Percentiles rank a stretch among this genome's conserved stretches.
Evolutionary conservation across 2,113 vertebrate species (phyloP).

Genomic region (Gymnocephalus cernua): DNA sequence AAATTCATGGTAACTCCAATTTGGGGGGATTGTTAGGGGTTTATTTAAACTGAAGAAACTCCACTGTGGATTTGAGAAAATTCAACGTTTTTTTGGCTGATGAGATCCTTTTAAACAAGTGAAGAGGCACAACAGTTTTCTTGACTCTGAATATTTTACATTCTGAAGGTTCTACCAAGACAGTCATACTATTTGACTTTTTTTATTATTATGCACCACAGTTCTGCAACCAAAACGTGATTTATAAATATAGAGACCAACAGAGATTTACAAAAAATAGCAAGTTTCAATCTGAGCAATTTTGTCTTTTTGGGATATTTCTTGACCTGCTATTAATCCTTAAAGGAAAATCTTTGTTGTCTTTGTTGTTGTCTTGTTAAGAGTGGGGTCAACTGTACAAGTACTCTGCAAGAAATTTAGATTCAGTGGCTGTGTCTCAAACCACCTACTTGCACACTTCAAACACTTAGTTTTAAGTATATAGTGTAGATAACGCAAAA

Average conservation of each 20-base stretch:
- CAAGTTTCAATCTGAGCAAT: background rate
- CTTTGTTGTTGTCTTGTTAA: too few relatives aligned
- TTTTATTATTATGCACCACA: background rate
- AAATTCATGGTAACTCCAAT: background rate
- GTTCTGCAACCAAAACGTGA: background rate
- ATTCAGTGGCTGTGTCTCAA: background rate
- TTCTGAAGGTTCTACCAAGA: background rate
- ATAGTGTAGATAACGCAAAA: too few relatives aligned
- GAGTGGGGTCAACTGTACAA: background rate
- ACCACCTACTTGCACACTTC: too few relatives aligned
- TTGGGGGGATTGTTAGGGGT: background rate
- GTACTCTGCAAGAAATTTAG: slow-evolving; percentile 4
- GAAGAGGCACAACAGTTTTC: background rate
- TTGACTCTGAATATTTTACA: background rate
- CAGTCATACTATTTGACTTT: background rate
- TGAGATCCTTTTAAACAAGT: slow-evolving; percentile 15
- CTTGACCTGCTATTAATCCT: slow-evolving; percentile 18
- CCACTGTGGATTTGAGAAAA: background rate
- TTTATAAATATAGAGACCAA: too few relatives aligned
- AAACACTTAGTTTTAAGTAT: too few relatives aligned
- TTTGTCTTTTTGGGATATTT: background rate
- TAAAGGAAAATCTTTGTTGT: background rate
- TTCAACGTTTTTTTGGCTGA: background rate
- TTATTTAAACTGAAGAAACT: slow-evolving; percentile 12
- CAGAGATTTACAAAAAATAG: background rate